Conservation (phyloP, 2,113 vertebrate genomes). For the Sinocyclocheilus maitianheensis region DNA sequence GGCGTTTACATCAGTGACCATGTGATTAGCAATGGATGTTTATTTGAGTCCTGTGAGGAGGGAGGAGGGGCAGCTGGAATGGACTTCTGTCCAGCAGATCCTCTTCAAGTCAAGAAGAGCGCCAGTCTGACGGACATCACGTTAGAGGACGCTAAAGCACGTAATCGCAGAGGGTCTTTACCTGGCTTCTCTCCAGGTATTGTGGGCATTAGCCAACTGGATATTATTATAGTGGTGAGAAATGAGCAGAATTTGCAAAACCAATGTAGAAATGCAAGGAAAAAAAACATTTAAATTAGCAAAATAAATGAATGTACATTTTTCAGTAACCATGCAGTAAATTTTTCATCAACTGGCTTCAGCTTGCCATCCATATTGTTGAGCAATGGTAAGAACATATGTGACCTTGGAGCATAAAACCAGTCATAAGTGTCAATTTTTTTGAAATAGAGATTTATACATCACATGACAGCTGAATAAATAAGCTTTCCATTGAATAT, state of each 20-base stretch:
- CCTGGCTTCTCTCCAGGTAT: constrained; percentile 90
- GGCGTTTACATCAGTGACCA: constrained; percentile 34
- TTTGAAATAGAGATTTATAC: too few relatives aligned
- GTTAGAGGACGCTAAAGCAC: constrained; percentile 79
- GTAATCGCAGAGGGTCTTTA: constrained; percentile 84
- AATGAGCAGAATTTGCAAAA: background rate
- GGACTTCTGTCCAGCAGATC: constrained; percentile 71
- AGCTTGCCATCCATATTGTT: background rate
- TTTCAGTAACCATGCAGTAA: background rate
- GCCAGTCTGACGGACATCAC: constrained; percentile 89
- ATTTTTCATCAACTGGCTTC: background rate
- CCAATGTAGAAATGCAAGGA: background rate
- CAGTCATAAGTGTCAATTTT: too few relatives aligned
- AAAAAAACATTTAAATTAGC: background rate
- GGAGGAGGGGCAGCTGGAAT: background rate
- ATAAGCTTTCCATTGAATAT: too few relatives aligned
- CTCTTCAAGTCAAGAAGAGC: constrained; percentile 86
- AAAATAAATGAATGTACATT: background rate
- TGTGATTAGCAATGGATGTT: constrained; percentile 20
- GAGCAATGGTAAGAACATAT: background rate
- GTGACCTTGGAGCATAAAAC: too few relatives aligned
- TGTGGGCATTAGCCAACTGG: background rate
- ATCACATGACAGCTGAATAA: too few relatives aligned
- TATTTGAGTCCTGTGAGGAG: constrained; percentile 32
- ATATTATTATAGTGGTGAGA: background rate